phyloP scores from a whole-genome alignment of 2,888 invertebrate genomes.

The Cheilosia vernalis region DNA sequence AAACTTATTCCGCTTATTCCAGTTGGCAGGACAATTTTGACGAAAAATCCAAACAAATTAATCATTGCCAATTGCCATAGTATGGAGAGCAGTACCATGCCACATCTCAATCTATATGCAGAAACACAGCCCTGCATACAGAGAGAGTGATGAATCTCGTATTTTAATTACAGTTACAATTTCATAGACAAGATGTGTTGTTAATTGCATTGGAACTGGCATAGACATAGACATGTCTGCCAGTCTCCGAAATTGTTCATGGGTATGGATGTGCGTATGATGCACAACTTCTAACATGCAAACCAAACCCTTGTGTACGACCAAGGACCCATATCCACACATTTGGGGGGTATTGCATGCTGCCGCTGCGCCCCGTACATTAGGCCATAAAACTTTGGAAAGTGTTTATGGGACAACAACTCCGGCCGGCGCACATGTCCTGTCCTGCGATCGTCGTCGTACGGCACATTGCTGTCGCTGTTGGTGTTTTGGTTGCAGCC shows the following conservation, averaged over 20 bases:
- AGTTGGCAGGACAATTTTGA: constrained; percentile 27
- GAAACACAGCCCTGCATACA: constrained; percentile 36
- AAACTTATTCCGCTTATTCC: constrained; percentile 35
- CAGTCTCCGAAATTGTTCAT: constrained; percentile 54
- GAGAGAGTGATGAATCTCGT: constrained; percentile 71
- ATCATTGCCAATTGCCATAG: constrained; percentile 38
- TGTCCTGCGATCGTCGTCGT: constrained; percentile 47
- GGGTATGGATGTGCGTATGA: constrained; percentile 28
- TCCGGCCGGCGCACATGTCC: constrained; percentile 69
- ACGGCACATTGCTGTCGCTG: not conserved
- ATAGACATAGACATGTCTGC: constrained; percentile 75
- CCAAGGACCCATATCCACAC: constrained; percentile 43
- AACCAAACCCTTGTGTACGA: constrained; percentile 54
- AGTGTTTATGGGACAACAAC: constrained; percentile 75
- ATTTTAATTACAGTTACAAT: constrained; percentile 76
- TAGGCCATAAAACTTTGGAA: constrained; percentile 67
- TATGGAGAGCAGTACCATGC: not conserved
- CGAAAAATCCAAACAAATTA: constrained; percentile 49
- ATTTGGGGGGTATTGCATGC: not conserved
- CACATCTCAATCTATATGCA: constrained; percentile 66
- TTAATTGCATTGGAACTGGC: constrained; percentile 74
- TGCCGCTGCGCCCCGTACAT: not conserved
- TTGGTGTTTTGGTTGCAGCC: constrained; percentile 50
- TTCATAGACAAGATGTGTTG: constrained; percentile 75
- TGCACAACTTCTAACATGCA: constrained; percentile 70